Evolutionary conservation across 2,888 invertebrate genomes (phyloP), one percentile per base, ranked within the genome.

Genomic region (Rhabditophanes sp.): DNA sequence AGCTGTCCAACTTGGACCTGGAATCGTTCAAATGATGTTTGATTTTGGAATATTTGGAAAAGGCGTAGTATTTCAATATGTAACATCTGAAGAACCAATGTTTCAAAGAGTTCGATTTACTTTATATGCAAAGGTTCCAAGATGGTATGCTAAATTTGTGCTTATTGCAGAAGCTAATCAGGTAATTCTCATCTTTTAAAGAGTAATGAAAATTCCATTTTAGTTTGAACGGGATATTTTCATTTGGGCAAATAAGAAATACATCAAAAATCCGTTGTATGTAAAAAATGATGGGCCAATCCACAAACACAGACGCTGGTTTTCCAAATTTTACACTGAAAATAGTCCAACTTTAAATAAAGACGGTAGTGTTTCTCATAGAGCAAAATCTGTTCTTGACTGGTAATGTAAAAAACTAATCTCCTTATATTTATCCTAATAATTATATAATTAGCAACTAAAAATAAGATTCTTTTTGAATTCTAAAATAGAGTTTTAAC

Each of bases 181-280:
- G 66, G 70, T 71, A 45, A 44, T n/a, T 30, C 33, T 6, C 15
- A 2, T 30, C 2, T 14, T 26, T 26, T 9, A 11, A 21, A 18
- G 9, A 16, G 6, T 25, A 21, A 34, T 25, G 23, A 3, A 25
- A 15, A 8, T 5, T 19, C n/a, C 6, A 6, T 69, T 69, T 7
- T 68, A 82, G 80, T 76, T 84, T 53, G 78, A 81, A 64, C 73
- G 84, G 0, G 85, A 85, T 64, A 75, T 84, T 0, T 73, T 73
- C 42, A 76, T 85, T 3, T 85, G 85, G 85, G 83, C 83, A 65
- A 77, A 77, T 67, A 85, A 85, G 59, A 73, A 72, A 7, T 84
- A 75, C 64, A 69, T 76, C 0, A 73, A 72, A 21, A 75, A 75
- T 1, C 83, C 84, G 0, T 58, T 77, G 0, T 72, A 82, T 39